Conservation (phyloP, 1,140 invertebrate species). For the Tetraneura akinire region DNA sequence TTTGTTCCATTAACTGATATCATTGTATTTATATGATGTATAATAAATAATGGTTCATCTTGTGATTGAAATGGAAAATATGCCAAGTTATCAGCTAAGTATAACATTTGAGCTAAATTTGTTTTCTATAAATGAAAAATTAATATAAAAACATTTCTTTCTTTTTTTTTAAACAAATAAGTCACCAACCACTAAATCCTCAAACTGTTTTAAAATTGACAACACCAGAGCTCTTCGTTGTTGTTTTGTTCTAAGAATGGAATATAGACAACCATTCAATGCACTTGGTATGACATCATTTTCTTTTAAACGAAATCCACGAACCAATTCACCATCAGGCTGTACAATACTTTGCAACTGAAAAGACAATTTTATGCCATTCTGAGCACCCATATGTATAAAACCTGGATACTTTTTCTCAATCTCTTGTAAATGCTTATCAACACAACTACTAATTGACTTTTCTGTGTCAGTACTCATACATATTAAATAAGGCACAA, state of each 20-base stretch:
- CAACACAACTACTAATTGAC: slow-evolving; percentile 84
- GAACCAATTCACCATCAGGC: slow-evolving; percentile 65
- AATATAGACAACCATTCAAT: slow-evolving; percentile 95
- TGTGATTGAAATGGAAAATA: slow-evolving; percentile 97
- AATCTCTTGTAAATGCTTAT: slow-evolving; percentile 95
- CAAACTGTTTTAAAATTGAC: slow-evolving; percentile 93
- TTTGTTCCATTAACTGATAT: slow-evolving; percentile 93
- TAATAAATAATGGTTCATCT: slow-evolving; percentile 97
- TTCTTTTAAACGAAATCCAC: slow-evolving; percentile 76
- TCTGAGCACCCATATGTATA: slow-evolving; percentile 89
- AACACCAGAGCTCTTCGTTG: slow-evolving; percentile 90
- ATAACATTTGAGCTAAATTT: slow-evolving; percentile 89
- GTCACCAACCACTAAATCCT: slow-evolving; percentile 78
- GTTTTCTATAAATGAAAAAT: slow-evolving; percentile 72
- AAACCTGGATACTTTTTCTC: slow-evolving; percentile 99
- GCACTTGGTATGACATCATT: slow-evolving; percentile 77
- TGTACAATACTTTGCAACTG: slow-evolving; percentile 83
- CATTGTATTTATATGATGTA: slow-evolving; percentile 96
- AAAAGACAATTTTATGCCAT: slow-evolving; percentile 83
- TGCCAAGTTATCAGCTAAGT: slow-evolving; percentile 96
- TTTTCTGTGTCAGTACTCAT: slow-evolving; percentile 94
- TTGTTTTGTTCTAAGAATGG: slow-evolving; percentile 87
- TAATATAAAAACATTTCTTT: slow-evolving; percentile 9
- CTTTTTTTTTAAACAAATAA: not conserved
- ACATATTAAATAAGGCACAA: slow-evolving; percentile 96